A percentile compares a stretch with the other conserved stretches of the same genome.
These are phyloP conservation scores for Drosophila greeni DNA, from an alignment of 2,888 invertebrate genomes.

Conservation along the genomic window DNA sequence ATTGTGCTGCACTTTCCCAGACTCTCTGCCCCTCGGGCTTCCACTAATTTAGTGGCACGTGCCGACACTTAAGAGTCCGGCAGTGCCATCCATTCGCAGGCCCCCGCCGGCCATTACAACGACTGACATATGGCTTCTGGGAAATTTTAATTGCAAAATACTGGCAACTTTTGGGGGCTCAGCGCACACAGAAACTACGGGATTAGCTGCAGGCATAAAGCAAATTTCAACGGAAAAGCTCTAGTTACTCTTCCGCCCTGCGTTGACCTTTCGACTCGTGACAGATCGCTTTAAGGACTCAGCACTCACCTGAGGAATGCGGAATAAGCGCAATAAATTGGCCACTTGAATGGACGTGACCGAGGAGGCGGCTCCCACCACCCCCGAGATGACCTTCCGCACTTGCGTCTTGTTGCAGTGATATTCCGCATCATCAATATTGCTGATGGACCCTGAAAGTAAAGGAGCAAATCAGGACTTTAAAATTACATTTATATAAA, in stretches of 20 bases:
- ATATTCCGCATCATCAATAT: constrained; percentile 92
- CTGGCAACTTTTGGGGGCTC: constrained; percentile 24
- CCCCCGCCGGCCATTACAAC: constrained; percentile 14
- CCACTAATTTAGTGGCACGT: constrained; percentile 47
- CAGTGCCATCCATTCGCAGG: neutral
- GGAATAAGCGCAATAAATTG: constrained; percentile 92
- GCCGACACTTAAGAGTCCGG: constrained; percentile 33
- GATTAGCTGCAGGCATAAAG: neutral
- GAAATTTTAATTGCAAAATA: constrained; percentile 56
- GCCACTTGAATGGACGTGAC: constrained; percentile 98
- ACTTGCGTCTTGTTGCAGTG: constrained; percentile 91
- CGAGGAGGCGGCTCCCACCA: constrained; percentile 93
- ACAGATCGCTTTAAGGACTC: neutral
- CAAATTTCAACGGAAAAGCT: constrained; percentile 10
- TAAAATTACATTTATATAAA: neutral
- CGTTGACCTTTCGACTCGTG: constrained; percentile 3
- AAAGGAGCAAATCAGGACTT: neutral
- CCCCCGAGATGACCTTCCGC: constrained; percentile 92
- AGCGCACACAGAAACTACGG: neutral
- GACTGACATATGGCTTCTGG: constrained; percentile 29
- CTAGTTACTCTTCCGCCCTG: neutral
- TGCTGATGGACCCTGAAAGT: constrained; percentile 92
- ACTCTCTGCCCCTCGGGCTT: constrained; percentile 30
- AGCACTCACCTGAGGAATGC: constrained; percentile 86
- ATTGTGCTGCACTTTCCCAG: constrained; percentile 52